phyloP scores from a whole-genome alignment of 37 sponge, comb jelly and placozoan genomes.

The Cliona cf. orientalis region DNA sequence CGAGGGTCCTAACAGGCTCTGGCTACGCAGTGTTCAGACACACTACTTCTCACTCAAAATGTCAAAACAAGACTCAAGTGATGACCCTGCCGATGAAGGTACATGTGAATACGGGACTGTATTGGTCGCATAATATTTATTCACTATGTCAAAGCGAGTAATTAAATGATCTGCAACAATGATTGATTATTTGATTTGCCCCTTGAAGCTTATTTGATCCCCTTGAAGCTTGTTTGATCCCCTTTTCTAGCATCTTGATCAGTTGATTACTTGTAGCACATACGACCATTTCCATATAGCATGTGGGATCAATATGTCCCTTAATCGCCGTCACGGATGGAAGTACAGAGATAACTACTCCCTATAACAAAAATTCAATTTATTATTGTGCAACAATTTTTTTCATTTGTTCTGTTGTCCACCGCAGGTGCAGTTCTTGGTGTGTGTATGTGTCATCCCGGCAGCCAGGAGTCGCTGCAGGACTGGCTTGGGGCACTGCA shows the following conservation, averaged over 20 bases:
- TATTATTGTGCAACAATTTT: background rate
- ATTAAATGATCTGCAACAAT: too few species aligned
- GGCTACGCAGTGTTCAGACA: slow-evolving; percentile 66
- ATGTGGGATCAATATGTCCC: too few species aligned
- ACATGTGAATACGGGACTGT: background rate
- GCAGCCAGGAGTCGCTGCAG: slow-evolving; percentile 29
- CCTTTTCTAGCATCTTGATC: too few species aligned
- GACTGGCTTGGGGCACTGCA: slow-evolving; percentile 42
- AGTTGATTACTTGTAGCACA: too few species aligned
- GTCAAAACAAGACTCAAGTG: background rate
- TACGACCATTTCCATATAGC: too few species aligned
- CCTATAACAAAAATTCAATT: background rate
- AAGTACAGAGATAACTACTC: background rate
- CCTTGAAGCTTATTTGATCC: too few species aligned
- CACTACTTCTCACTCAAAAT: slow-evolving; percentile 73
- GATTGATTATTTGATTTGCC: too few species aligned
- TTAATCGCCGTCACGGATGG: too few species aligned
- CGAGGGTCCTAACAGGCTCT: slow-evolving; percentile 85
- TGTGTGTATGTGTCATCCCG: slow-evolving; percentile 64
- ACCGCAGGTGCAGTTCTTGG: slow-evolving; percentile 52
- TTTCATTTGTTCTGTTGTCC: background rate
- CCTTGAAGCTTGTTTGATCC: too few species aligned
- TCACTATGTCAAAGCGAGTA: background rate
- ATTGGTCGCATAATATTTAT: background rate
- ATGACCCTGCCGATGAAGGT: background rate